Evolutionary conservation across 64 coral and sea anemone genomes (phyloP), one percentile per base, ranked within the genome.

Genomic region (Porites australiensis): DNA sequence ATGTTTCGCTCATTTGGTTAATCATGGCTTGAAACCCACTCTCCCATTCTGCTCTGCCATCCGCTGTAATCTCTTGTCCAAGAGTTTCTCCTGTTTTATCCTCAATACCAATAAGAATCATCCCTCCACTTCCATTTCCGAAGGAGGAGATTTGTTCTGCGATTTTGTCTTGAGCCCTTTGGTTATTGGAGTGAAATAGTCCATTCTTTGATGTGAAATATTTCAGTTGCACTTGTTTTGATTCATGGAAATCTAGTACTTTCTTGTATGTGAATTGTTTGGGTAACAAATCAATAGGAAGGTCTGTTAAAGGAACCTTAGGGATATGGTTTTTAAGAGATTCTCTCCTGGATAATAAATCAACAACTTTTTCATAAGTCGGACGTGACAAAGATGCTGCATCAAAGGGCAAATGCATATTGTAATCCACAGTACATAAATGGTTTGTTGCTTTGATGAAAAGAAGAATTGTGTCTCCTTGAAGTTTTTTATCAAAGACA

Each of bases 391-490:
- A 15, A 0, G 0, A 3, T 82, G 18, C 15, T 1, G 58, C 2
- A 48, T 82, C 79, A 48, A 4, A 0, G n/a, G 79, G 6, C 0
- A 8, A 15, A 15, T 6, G 65, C 79, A 82, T 45, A 37, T 82
- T 82, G 4, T 16, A 82, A 0, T 65, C 4, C 0, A 82, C 8
- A 5, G 79, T 82, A 19, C 58, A 47, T 0, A 19, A 47, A 47
- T 82, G 79, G 13, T 47, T 5, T 65, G 60, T 58, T 18, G 60
- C 79, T 44, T 49, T 64, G 11, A 82, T 64, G 13, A 82, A 82
- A 48, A 21, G 23, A 3, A 46, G 8, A 3, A 64, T 2, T 14
- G 15, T 7, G 7, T 48, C 5, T 44, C n/a, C 14, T 2, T 64
- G 37, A 1, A 18, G 4, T 15, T 15, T 13, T 21, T 51, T 20